A percentile compares a stretch with the other conserved stretches of the same genome.
Evolutionary conservation across 2,888 invertebrate species (phyloP).

Genomic region (Eucriotettix oculatus): DNA sequence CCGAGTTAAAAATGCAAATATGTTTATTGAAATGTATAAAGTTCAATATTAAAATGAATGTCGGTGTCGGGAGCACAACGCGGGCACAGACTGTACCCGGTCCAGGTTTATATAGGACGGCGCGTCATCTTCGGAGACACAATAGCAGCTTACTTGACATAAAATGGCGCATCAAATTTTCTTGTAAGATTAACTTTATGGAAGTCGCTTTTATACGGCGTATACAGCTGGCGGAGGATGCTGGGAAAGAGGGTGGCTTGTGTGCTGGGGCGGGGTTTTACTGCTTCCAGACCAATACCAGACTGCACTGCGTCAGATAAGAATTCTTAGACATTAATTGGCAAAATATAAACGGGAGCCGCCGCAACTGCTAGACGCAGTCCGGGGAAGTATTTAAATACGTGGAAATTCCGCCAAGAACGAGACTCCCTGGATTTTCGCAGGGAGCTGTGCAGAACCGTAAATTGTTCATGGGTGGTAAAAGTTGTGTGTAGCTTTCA

Average conservation of each 20-base stretch:
- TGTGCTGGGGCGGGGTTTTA: background rate
- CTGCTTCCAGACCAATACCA: conserved; percentile 1
- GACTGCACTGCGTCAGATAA: background rate
- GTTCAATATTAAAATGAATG: too few relatives aligned
- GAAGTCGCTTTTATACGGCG: conserved; percentile 6
- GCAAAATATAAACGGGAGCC: background rate
- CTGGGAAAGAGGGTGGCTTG: background rate
- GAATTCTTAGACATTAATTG: background rate
- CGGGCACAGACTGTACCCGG: background rate
- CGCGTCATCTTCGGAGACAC: conserved; percentile 9
- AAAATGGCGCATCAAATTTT: conserved; percentile 13
- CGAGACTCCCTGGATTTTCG: too few relatives aligned
- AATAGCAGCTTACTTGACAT: conserved; percentile 12
- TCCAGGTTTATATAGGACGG: conserved; percentile 1
- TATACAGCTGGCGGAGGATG: background rate
- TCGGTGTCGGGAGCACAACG: background rate
- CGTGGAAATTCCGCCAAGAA: too few relatives aligned
- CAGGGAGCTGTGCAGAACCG: too few relatives aligned
- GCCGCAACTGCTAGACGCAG: too few relatives aligned
- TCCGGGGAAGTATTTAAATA: too few relatives aligned
- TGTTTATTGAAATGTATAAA: too few relatives aligned
- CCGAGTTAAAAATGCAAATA: too few relatives aligned
- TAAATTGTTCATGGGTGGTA: too few relatives aligned
- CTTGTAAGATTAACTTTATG: conserved; percentile 13
- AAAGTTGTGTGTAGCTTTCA: too few relatives aligned